Conservation (phyloP, 2,113 vertebrate genomes). For the Tachuris rubrigastra region DNA sequence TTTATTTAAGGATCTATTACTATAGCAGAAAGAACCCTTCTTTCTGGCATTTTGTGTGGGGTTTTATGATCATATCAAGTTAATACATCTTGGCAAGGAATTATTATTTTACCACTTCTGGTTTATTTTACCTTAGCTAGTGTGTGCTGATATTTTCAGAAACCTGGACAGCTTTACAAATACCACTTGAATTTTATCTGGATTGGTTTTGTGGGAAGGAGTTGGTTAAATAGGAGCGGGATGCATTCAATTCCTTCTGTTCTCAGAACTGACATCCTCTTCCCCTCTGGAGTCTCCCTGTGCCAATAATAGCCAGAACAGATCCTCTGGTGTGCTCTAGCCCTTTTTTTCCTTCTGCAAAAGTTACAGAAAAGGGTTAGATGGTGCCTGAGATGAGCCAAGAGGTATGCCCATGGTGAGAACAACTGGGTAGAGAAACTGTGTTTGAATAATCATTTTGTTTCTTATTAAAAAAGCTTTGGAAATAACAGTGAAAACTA, state of each 20-base stretch:
- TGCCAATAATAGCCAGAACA: constrained; percentile 40
- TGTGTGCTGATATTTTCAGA: background rate
- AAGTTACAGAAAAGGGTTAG: background rate
- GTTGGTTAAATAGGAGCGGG: background rate
- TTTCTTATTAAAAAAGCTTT: background rate
- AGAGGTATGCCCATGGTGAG: background rate
- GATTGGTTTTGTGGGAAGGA: background rate
- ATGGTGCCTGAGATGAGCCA: background rate
- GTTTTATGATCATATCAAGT: background rate
- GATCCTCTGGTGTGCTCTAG: background rate
- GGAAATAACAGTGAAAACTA: background rate
- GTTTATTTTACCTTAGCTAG: background rate
- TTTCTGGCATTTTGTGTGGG: background rate
- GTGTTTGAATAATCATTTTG: background rate
- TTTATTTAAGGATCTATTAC: background rate
- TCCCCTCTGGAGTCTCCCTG: background rate
- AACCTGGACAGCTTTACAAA: background rate
- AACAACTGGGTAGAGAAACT: background rate
- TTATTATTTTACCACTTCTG: background rate
- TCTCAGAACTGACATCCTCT: constrained; percentile 1
- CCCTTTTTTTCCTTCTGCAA: background rate
- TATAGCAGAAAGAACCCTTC: background rate
- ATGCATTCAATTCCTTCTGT: background rate
- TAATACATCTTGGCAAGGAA: background rate
- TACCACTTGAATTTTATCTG: background rate